Percentiles rank a stretch among this genome's conserved stretches.
These are phyloP conservation scores for Coryphaenoides rupestris DNA, from an alignment of 2,113 vertebrate genomes.

Conservation along the genomic window DNA sequence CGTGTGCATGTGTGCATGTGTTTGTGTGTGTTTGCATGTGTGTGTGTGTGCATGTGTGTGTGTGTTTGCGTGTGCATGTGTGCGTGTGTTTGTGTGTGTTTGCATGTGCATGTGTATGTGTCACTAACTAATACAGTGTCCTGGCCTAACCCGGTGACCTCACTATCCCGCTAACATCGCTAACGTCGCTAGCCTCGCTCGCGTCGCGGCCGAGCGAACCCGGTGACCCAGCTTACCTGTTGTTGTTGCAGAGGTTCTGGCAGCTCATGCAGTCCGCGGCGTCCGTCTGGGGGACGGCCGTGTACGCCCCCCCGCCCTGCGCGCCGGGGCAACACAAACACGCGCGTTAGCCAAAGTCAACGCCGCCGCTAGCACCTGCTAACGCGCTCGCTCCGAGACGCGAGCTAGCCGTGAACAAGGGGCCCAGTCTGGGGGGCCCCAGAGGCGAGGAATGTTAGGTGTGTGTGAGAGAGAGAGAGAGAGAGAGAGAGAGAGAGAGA, in stretches of 20 bases:
- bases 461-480: neutral
- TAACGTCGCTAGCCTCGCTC: too few species aligned
- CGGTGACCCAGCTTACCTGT: constrained; percentile 75
- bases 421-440: neutral
- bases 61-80: constrained; percentile 10
- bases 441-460: neutral
- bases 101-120: too few species aligned
- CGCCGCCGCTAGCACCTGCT: neutral
- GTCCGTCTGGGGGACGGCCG: constrained; percentile 78
- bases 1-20: constrained; percentile 18
- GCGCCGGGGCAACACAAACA: constrained; percentile 18
- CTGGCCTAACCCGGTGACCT: too few species aligned
- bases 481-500: neutral
- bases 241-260: constrained; percentile 94
- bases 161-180: too few species aligned
- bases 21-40: constrained; percentile 5
- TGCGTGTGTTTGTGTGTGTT: constrained; percentile 11
- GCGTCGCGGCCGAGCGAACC: too few species aligned
- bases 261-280: constrained; percentile 84
- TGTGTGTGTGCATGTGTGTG: neutral
- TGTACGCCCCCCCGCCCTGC: constrained; percentile 82
- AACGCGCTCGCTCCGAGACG: too few species aligned
- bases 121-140: too few species aligned
- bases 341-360: constrained; percentile 14
- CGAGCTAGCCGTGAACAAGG: neutral